phyloP scores from a whole-genome alignment of 2,888 invertebrate species.

The Auanema sp. region DNA sequence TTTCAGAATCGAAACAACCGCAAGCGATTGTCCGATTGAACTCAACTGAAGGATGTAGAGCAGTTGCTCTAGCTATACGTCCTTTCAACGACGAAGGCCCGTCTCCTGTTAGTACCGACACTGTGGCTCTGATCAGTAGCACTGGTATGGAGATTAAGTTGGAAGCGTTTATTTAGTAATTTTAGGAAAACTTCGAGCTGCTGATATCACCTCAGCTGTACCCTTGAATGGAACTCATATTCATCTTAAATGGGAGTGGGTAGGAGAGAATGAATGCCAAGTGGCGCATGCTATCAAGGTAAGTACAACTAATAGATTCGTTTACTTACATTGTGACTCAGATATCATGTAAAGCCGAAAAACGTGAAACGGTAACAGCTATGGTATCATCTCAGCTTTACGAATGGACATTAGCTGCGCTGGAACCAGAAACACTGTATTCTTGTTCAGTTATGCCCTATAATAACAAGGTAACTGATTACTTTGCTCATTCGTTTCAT shows the following conservation, averaged over 20 bases:
- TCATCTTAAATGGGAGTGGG: constrained; percentile 13
- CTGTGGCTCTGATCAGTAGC: constrained; percentile 46
- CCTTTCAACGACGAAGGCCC: constrained; percentile 55
- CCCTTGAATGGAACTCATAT: constrained; percentile 9
- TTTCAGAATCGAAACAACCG: constrained; percentile 29
- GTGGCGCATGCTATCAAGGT: background rate
- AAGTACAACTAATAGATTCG: background rate
- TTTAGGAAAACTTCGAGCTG: constrained; percentile 24
- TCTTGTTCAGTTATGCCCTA: background rate
- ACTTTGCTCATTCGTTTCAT: background rate
- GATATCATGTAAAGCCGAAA: constrained; percentile 8
- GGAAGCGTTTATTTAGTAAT: background rate
- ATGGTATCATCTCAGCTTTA: background rate
- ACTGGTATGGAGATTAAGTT: background rate
- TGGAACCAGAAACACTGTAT: constrained; percentile 13
- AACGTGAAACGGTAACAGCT: background rate
- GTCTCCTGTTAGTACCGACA: constrained; percentile 46
- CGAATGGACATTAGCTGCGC: constrained; percentile 8
- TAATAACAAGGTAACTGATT: background rate
- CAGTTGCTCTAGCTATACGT: constrained; percentile 50
- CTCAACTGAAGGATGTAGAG: constrained; percentile 40
- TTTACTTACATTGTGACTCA: background rate
- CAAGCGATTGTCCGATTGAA: constrained; percentile 36
- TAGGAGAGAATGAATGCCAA: constrained; percentile 17
- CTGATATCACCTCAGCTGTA: background rate